Evolutionary conservation across 2,113 vertebrate species (phyloP).

Genomic region (Oophaga pumilio): DNA sequence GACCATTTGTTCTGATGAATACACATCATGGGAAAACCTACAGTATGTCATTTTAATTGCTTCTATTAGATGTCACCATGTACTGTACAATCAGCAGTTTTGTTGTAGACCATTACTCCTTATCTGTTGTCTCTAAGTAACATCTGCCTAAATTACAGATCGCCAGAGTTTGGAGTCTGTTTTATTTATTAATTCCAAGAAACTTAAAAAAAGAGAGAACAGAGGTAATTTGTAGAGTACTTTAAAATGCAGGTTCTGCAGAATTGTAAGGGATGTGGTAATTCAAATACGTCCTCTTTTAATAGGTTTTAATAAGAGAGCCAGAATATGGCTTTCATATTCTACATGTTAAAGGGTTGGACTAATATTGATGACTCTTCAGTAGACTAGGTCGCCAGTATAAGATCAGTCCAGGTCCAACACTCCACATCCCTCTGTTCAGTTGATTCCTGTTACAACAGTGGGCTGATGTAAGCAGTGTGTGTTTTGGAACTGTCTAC

Average conservation of each 20-base stretch:
- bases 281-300: too few relatives aligned
- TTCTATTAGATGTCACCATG: constrained; percentile 50
- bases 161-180: background rate
- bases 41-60: constrained; percentile 58
- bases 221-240: background rate
- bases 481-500: too few relatives aligned
- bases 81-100: constrained; percentile 55
- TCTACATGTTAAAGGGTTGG: too few relatives aligned
- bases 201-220: background rate
- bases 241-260: background rate
- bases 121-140: constrained; percentile 45
- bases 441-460: too few relatives aligned
- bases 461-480: too few relatives aligned
- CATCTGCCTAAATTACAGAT: constrained; percentile 39
- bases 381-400: too few relatives aligned
- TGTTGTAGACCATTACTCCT: constrained; percentile 52
- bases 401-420: too few relatives aligned
- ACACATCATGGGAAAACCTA: constrained; percentile 57
- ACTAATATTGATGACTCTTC: too few relatives aligned
- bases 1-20: constrained; percentile 58
- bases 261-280: too few relatives aligned
- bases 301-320: too few relatives aligned
- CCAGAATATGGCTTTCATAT: too few relatives aligned
- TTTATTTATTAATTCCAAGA: background rate
- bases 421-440: too few relatives aligned